These are phyloP conservation scores for Diplolepis rosae DNA, from an alignment of 2,888 invertebrate species.

Conservation along the genomic window DNA sequence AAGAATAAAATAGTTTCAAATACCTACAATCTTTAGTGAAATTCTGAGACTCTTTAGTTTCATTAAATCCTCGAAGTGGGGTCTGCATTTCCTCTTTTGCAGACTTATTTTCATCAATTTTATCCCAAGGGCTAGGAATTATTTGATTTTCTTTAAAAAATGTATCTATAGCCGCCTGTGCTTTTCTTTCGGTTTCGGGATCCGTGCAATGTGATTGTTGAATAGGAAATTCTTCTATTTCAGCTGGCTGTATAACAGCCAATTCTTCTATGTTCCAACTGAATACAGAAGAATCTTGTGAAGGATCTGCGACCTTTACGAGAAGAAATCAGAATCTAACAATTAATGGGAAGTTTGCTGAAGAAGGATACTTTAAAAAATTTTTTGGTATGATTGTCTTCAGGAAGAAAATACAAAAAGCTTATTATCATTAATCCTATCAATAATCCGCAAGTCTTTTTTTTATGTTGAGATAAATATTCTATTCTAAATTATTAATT, in stretches of 20 bases:
- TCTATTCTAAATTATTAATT: too few relatives aligned
- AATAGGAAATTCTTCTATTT: slow-evolving; percentile 79
- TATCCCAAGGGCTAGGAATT: slow-evolving; percentile 77
- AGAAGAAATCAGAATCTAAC: slow-evolving; percentile 17
- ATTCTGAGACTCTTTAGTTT: slow-evolving; percentile 51
- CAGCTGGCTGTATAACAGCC: slow-evolving; percentile 80
- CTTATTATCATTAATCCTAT: too few relatives aligned
- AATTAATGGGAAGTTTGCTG: too few relatives aligned
- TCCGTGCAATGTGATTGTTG: slow-evolving; percentile 80
- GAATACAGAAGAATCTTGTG: slow-evolving; percentile 75
- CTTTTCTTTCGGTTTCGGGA: slow-evolving; percentile 78
- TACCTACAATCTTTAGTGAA: slow-evolving; percentile 61
- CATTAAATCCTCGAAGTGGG: slow-evolving; percentile 48
- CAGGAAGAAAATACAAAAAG: too few relatives aligned
- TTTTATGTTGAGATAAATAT: too few relatives aligned
- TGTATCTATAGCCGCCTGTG: slow-evolving; percentile 81
- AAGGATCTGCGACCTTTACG: slow-evolving; percentile 68
- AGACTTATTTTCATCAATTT: slow-evolving; percentile 51
- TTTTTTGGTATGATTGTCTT: too few relatives aligned
- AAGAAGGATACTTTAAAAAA: too few relatives aligned
- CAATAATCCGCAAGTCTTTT: too few relatives aligned
- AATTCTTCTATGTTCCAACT: slow-evolving; percentile 84
- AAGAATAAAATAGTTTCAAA: slow-evolving; percentile 8
- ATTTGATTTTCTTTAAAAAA: slow-evolving; percentile 78
- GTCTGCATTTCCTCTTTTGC: slow-evolving; percentile 49